Conservation (phyloP, 2,888 invertebrate species). For the Omphaloscelis lunosa region DNA sequence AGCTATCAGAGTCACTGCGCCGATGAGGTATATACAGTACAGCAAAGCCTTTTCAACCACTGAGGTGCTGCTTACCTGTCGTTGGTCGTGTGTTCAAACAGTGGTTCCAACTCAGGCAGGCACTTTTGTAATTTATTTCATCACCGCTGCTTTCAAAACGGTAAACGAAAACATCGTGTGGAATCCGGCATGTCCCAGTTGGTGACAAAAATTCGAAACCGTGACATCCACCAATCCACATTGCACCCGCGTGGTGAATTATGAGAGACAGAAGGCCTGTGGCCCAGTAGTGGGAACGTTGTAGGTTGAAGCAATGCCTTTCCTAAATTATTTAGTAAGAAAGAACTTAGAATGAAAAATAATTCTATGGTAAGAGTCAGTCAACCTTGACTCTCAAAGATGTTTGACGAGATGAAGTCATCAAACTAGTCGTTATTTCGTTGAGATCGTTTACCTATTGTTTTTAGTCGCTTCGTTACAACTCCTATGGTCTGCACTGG, state of each 20-base stretch:
- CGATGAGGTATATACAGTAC: slow-evolving; percentile 89
- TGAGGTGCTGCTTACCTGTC: not conserved
- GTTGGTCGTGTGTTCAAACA: not conserved
- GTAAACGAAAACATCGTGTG: not conserved
- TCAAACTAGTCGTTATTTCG: no score
- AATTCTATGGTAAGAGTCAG: not conserved
- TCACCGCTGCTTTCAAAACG: not conserved
- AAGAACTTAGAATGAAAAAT: not conserved
- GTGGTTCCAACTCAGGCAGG: not conserved
- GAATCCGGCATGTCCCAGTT: not conserved
- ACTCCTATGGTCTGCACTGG: not conserved
- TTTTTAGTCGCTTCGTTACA: not conserved
- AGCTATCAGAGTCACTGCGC: slow-evolving; percentile 93
- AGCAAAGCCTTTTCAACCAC: not conserved
- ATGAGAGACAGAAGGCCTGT: not conserved
- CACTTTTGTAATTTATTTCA: not conserved
- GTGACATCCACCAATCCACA: not conserved
- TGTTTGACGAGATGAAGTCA: not conserved
- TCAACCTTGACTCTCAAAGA: not conserved
- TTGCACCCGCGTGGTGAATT: not conserved
- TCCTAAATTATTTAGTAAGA: not conserved
- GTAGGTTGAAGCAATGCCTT: not conserved
- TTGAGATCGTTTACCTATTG: not conserved
- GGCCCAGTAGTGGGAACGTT: no score
- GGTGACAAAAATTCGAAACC: not conserved